These are phyloP conservation scores for Dioctria linearis DNA, from an alignment of 2,888 invertebrate species.

Conservation along the genomic window DNA sequence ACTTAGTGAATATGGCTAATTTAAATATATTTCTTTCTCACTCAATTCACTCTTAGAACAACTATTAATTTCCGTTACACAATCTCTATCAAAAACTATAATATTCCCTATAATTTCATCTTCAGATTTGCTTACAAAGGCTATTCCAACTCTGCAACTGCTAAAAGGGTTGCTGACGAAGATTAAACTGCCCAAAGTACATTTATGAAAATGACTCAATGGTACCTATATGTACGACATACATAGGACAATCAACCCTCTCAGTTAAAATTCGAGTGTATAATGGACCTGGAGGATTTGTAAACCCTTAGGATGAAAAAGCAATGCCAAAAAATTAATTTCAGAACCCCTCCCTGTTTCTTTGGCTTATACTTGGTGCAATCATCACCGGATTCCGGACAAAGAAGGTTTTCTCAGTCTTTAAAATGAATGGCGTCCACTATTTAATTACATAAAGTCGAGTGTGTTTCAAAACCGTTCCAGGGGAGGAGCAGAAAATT, in stretches of 20 bases:
- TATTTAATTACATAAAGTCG: slow-evolving; percentile 50
- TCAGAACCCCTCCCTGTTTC: background rate
- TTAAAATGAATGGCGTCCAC: slow-evolving; percentile 38
- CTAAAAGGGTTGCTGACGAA: too few species aligned
- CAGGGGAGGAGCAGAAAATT: background rate
- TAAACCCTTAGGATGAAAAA: slow-evolving; percentile 14
- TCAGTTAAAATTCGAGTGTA: background rate
- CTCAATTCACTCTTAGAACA: too few species aligned
- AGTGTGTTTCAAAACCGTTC: background rate
- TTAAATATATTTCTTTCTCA: too few species aligned
- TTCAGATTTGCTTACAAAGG: too few species aligned
- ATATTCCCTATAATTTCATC: too few species aligned
- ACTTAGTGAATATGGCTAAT: too few species aligned
- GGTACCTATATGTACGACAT: background rate
- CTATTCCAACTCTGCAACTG: too few species aligned
- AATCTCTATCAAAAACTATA: too few species aligned
- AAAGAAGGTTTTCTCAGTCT: background rate
- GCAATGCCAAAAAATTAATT: slow-evolving; percentile 15
- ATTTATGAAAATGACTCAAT: too few species aligned
- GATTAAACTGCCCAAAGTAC: too few species aligned
- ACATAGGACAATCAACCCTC: slow-evolving; percentile 28
- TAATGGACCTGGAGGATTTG: slow-evolving; percentile 35
- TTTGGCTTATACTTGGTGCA: background rate
- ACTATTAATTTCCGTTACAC: too few species aligned
- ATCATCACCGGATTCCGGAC: background rate